Conservation (phyloP, 2,797 vertebrate genomes). For the Diglossa cyanea region DNA sequence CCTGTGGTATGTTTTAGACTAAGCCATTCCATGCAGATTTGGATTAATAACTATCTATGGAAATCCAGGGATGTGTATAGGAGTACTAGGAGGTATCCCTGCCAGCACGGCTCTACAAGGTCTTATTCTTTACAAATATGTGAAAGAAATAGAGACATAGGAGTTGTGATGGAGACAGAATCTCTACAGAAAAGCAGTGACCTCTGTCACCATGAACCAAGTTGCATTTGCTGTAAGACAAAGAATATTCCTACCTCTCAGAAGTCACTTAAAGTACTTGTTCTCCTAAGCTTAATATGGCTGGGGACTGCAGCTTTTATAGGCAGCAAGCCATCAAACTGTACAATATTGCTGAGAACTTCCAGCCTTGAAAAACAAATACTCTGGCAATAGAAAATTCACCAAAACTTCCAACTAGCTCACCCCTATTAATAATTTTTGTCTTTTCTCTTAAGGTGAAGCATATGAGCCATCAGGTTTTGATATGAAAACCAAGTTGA, state of each 20-base stretch:
- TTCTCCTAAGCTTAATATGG: background rate
- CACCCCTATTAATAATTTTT: rapidly evolving
- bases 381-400: background rate
- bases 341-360: background rate
- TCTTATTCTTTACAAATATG: background rate
- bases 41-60: background rate
- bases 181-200: background rate
- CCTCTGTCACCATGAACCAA: background rate
- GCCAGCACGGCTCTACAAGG: background rate
- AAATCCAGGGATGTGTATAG: background rate
- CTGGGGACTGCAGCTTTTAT: background rate
- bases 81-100: background rate
- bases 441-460: background rate
- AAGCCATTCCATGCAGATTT: background rate
- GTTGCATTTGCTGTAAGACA: background rate
- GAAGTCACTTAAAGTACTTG: background rate
- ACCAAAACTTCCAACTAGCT: background rate
- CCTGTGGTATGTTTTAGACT: background rate
- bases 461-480: background rate
- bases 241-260: background rate
- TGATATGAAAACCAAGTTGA: background rate
- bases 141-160: background rate
- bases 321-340: background rate
- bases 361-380: background rate
- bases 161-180: background rate